Evolutionary conservation across 2,113 vertebrate species (phyloP).

Genomic region (Tachysurus vachellii): DNA sequence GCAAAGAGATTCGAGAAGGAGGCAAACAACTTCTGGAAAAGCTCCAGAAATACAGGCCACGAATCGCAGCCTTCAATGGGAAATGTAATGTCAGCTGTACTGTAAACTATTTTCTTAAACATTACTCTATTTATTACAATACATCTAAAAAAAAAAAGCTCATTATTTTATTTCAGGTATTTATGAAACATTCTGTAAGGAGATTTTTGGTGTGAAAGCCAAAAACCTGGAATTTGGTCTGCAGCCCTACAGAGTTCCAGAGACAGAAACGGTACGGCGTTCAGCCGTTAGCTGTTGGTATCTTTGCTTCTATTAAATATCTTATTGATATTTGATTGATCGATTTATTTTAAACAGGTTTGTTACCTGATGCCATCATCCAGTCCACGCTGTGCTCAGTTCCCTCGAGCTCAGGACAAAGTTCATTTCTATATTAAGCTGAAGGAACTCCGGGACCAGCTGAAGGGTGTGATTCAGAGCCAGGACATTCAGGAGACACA

Average conservation of each 20-base stretch:
- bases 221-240: slow-evolving; percentile 97
- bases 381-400: slow-evolving; percentile 97
- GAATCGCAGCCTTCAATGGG: slow-evolving; percentile 96
- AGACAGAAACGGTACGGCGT: slow-evolving; percentile 88
- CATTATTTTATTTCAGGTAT: slow-evolving; percentile 78
- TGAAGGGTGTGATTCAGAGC: slow-evolving; percentile 77
- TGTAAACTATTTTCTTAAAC: not conserved
- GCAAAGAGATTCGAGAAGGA: slow-evolving; percentile 98
- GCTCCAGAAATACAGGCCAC: slow-evolving; percentile 90
- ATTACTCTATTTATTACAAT: not conserved
- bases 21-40: slow-evolving; percentile 93
- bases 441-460: slow-evolving; percentile 88
- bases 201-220: slow-evolving; percentile 93
- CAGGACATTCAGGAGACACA: slow-evolving; percentile 83
- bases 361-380: slow-evolving; percentile 98
- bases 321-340: not conserved
- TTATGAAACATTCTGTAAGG: slow-evolving; percentile 99
- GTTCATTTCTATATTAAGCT: slow-evolving; percentile 98
- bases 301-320: not conserved
- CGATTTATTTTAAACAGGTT: slow-evolving; percentile 70
- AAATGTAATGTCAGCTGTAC: slow-evolving; percentile 81
- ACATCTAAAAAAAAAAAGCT: not conserved
- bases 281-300: not conserved
- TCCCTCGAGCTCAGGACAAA: slow-evolving; percentile 96
- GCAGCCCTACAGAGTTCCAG: slow-evolving; percentile 94